Conservation (phyloP, 2,113 vertebrate genomes). For the Cephalopterus ornatus region DNA sequence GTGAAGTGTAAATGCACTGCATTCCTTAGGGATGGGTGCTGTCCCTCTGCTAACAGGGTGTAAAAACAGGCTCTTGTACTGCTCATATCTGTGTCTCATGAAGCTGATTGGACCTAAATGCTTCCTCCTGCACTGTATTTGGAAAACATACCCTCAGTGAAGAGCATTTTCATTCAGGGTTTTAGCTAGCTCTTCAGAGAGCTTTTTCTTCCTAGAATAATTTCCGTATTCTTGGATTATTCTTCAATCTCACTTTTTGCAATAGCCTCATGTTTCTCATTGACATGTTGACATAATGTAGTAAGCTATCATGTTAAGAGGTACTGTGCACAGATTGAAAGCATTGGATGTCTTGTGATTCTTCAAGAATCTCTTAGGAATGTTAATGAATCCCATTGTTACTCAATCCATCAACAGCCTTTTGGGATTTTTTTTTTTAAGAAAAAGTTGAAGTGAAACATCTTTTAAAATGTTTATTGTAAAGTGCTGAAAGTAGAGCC, state of each 20-base stretch:
- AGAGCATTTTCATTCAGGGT: not conserved
- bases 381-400: not conserved
- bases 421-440: not conserved
- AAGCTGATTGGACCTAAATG: not conserved
- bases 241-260: not conserved
- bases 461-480: not conserved
- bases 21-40: not conserved
- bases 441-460: not conserved
- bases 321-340: not conserved
- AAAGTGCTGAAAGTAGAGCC: not conserved
- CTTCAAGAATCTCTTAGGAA: not conserved
- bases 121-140: not conserved
- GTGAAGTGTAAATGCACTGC: not conserved
- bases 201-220: not conserved
- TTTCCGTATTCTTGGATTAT: not conserved
- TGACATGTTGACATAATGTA: not conserved
- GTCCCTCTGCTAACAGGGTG: not conserved
- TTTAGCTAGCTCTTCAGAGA: not conserved
- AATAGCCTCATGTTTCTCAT: not conserved
- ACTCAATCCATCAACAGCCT: not conserved
- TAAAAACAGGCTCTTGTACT: not conserved
- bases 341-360: not conserved
- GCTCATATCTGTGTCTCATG: rapidly evolving
- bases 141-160: not conserved
- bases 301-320: not conserved